Conservation (phyloP, 2,888 invertebrate genomes). For the Tenthredo livida region DNA sequence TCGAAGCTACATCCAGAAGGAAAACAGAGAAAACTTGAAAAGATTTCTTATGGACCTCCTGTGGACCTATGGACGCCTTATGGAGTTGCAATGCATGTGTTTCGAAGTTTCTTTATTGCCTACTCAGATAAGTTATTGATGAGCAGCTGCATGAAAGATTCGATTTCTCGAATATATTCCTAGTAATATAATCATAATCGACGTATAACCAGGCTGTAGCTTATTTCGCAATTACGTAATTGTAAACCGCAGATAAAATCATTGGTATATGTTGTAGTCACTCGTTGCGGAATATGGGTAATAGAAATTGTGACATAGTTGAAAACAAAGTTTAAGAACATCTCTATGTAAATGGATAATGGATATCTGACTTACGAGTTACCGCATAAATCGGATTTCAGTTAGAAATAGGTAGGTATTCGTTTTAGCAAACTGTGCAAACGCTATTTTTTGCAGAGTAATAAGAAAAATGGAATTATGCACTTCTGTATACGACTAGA, state of each 20-base stretch:
- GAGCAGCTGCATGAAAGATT: background rate
- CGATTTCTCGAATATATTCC: background rate
- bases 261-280: background rate
- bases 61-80: no score
- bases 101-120: background rate
- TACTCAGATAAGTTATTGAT: background rate
- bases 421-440: background rate
- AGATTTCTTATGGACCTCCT: no score
- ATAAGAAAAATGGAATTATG: background rate
- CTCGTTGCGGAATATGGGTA: background rate
- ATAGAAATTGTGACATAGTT: background rate
- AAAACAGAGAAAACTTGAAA: background rate
- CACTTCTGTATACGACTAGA: background rate
- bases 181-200: background rate
- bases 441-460: background rate
- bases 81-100: no score
- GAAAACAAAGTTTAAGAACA: background rate
- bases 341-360: background rate
- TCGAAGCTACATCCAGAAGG: background rate
- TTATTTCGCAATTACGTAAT: slow-evolving; percentile 20
- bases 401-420: background rate
- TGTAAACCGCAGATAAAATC: slow-evolving; percentile 18
- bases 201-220: background rate
- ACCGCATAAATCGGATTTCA: background rate
- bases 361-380: background rate